Base-by-base conservation (phyloP, 2,797 vertebrate species). In the Darevskia nairensis region DNA sequence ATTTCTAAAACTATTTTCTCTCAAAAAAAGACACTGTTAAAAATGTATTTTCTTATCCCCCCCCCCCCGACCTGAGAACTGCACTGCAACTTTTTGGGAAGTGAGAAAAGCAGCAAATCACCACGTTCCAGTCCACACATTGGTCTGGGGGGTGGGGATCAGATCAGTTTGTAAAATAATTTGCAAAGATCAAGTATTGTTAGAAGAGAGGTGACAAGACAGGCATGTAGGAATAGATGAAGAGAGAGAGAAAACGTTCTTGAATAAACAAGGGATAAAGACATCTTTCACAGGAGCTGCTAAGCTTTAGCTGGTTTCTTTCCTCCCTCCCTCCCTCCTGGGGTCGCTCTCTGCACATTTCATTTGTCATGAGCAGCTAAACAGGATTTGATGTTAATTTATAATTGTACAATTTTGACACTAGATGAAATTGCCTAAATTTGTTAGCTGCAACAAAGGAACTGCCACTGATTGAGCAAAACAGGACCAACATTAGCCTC, bases 181-280 rank as follows among this genome's bases (percentile, higher is more conserved):
- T 55, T 19, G 35, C 17, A 71, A 55, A 79, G 46, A 79, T 39
- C 8, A 8, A 50, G 29, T 6, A n/a, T n/a, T 17, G 46, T 78
- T n/a, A 78, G 25, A 44, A 77, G 25, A 77, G 41, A 85, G 0
- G 0, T 93, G 82, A 61, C 85, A 92, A 83, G 9, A 35, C 29
- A 32, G 79, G 21, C 10, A 64, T 13, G 13, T 10, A 13, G 17
- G n/a, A 17, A 6, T 44, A 68, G 29, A 1, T 69, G 10, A 3
- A 69, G 25, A 61, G 59, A 61, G 19, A 61, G 59, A n/a, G n/a
- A 13, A n/a, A 29, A n/a, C 3, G 3, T 71, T 71, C 69, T 11
- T 71, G n/a, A 71, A 71, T 13, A 71, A n/a, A 29, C 29, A 29
- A n/a, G 69, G 69, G n/a, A 71, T 71, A 86, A 87, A 77, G 78